A percentile compares a stretch with the other conserved stretches of the same genome.
Conservation (phyloP, 2,113 vertebrate genomes). For the Recurvirostra avosetta region DNA sequence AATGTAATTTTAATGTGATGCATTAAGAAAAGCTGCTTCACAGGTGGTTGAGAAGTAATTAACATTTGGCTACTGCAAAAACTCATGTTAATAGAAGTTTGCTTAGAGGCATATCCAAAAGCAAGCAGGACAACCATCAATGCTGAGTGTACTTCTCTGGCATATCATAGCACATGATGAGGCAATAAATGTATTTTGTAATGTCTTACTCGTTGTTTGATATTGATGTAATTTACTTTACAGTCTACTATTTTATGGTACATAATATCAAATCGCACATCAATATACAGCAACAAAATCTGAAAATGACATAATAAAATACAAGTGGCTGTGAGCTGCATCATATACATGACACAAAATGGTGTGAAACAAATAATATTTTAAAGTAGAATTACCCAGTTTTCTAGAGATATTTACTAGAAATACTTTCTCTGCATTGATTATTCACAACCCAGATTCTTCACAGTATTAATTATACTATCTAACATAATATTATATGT, state of each 20-base stretch:
- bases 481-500: background rate
- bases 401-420: background rate
- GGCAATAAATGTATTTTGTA: background rate
- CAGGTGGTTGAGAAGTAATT: background rate
- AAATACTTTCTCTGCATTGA: background rate
- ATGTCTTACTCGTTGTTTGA: background rate
- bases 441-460: background rate
- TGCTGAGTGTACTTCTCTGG: background rate
- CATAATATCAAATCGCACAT: background rate
- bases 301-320: conserved; percentile 3
- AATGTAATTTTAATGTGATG: background rate
- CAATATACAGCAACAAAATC: background rate
- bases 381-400: background rate
- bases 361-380: background rate
- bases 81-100: background rate
- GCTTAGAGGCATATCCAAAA: background rate
- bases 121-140: background rate
- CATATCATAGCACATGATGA: background rate
- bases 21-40: background rate
- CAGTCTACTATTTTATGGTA: background rate
- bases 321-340: background rate
- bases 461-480: background rate
- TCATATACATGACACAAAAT: background rate
- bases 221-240: background rate
- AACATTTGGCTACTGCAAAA: background rate